A percentile compares a stretch with the other conserved stretches of the same genome.
Evolutionary conservation across 2,888 invertebrate genomes (phyloP).

Genomic region (Agrotis clavis): DNA sequence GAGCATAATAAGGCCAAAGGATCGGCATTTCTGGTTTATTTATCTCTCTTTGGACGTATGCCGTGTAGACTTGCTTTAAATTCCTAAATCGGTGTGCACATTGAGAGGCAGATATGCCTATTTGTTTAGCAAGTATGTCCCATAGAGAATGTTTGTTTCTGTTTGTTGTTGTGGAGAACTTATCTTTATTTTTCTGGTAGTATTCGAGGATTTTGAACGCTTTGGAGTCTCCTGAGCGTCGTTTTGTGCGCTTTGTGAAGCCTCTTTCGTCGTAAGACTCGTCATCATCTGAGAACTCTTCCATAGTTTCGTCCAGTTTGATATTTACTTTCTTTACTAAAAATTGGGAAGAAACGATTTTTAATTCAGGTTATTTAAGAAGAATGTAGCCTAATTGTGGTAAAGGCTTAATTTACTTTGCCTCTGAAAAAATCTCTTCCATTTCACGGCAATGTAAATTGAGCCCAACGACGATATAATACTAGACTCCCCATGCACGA

Average conservation of each 20-base stretch:
- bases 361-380: neutral
- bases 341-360: constrained; percentile 46
- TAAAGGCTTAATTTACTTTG: no score
- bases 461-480: no score
- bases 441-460: no score
- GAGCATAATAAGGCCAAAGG: constrained; percentile 84
- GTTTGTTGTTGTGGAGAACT: constrained; percentile 75
- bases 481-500: no score
- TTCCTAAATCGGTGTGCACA: constrained; percentile 85
- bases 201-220: constrained; percentile 84
- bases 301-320: constrained; percentile 63
- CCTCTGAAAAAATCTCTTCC: no score
- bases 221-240: constrained; percentile 76
- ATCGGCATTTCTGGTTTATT: constrained; percentile 84
- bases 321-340: constrained; percentile 80
- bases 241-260: constrained; percentile 73
- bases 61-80: constrained; percentile 83
- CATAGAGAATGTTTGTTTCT: constrained; percentile 80
- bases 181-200: constrained; percentile 84
- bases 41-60: constrained; percentile 83
- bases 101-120: constrained; percentile 79
- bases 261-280: constrained; percentile 74
- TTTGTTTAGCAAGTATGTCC: constrained; percentile 78
- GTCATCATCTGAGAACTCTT: constrained; percentile 74
- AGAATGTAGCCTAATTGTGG: no score